Base-by-base conservation (phyloP, 2,113 vertebrate genomes). In the Gobius niger region DNA sequence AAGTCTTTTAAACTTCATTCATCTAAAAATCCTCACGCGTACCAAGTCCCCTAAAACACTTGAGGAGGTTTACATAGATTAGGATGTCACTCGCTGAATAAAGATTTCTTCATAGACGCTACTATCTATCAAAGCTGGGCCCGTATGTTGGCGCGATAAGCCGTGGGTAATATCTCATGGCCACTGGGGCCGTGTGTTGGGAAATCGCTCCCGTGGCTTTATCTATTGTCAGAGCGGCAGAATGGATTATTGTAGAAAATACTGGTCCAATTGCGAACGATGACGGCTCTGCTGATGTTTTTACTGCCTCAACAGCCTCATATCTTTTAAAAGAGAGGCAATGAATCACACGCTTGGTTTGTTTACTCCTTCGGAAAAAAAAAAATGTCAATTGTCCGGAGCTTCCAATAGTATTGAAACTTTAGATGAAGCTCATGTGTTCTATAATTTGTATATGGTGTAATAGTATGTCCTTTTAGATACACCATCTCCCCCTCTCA, bases 81-180 rank as follows among this genome's bases (percentile, higher is more conserved):
- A 73, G 68, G 78, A 15, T 44, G 15, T 85, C 81, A 49, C 63
- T 56, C 46, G 15, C 65, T 75, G 83, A 83, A 85, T 83, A 82
- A 82, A 87, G 80, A 86, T 83, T 78, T 75, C 52, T 73, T 72
- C 69, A 65, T 54, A 42, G 68, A 81, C 24, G 63, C 67, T 68
- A 66, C 65, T 68, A 86, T 88, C 79, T 72, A 75, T 80, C 68
- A 83, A 61, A 82, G 75, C 62, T 19, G 11, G 57, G 63, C 67
- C 81, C 70, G 67, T 77, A 78, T 71, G 78, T 82, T 84, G 56
- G 51, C 41, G 11, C 65, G 78, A 88, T 88, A 88, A 87, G 76
- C 62, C 67, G 0, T 7, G 62, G 72, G 70, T 76, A 73, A 83
- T 82, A 77, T 73, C 78, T 87, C 81, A 74, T 47, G 7, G 42